Base-by-base conservation (phyloP, 2,797 vertebrate species). In the Alosa sapidissima region DNA sequence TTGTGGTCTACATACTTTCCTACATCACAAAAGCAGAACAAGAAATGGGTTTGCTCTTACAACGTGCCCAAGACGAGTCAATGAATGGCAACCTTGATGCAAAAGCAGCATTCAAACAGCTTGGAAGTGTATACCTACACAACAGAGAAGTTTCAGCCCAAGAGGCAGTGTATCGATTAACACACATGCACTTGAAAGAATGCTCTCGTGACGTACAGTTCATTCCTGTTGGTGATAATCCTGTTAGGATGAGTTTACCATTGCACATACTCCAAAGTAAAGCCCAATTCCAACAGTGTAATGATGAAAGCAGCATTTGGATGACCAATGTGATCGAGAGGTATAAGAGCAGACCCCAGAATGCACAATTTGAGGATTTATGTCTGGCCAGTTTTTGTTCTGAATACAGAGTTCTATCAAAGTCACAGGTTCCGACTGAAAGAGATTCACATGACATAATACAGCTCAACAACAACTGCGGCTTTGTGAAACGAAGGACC, bases 111-210 rank as follows among this genome's bases (percentile, higher is more conserved):
- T 81, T 85, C 5, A 62, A 82, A 51, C 14, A n/a, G 19, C 85
- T 86, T 45, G 82, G 85, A 21, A 81, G 68, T 49, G 28, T 83
- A 10, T 86, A 83, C 45, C 72, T 83, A 10, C 85, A 82, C 81
- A 85, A 85, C 81, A 85, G 84, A 52, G 72, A 81, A 85, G 45
- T 85, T 51, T 68, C 54, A 24, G 55, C 81, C 5, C 78, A 84
- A 82, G 83, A 84, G 55, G 83, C 86, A 81, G 83, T 84, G 21
- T 82, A 86, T 72, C 48, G 36, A n/a, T 11, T 84, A 54, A 84
- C 81, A 49, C 14, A 82, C 21, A 86, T 86, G 83, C 78, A 86
- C 81, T 54, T 84, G 78, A 84, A 86, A 28, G 60, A 86, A 55
- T 86, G 75, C 24, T 86, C 85, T 62, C 75, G 41, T 41, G 41